Evolutionary conservation across 1,140 invertebrate genomes (phyloP).

Genomic region (Metopolophium dirhodum): DNA sequence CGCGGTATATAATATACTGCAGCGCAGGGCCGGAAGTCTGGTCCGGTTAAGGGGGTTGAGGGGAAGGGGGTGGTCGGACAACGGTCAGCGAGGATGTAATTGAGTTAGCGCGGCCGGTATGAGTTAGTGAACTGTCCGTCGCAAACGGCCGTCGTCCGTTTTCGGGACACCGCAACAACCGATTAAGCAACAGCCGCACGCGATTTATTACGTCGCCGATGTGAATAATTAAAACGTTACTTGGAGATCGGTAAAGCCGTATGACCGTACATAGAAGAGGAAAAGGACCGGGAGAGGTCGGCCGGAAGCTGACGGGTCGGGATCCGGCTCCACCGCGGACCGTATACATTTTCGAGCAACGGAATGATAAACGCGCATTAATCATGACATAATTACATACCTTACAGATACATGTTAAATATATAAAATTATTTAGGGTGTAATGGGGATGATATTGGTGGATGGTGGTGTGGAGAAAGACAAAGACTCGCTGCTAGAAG

Average conservation of each 20-base stretch:
- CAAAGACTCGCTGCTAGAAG: not conserved
- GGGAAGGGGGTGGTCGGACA: not conserved
- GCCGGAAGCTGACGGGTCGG: not conserved
- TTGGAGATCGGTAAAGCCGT: not conserved
- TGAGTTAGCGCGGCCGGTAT: conserved; percentile 19
- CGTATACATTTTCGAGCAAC: not conserved
- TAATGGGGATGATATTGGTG: not conserved
- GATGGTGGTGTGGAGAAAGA: not conserved
- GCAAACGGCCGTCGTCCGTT: conserved; percentile 50
- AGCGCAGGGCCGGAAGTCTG: not conserved
- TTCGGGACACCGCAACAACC: conserved; percentile 41
- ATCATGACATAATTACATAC: not conserved
- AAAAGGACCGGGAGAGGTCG: not conserved
- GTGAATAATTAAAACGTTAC: conserved; percentile 55
- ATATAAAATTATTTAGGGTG: not conserved
- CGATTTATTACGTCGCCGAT: conserved; percentile 36
- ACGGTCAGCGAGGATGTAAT: conserved; percentile 26
- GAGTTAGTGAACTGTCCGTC: conserved; percentile 49
- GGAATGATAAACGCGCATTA: not conserved
- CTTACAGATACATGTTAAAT: not conserved
- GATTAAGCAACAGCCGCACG: conserved; percentile 44
- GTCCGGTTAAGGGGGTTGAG: not conserved
- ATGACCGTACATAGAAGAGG: not conserved
- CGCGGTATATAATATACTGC: not conserved
- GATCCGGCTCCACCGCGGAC: not conserved